phyloP scores from a whole-genome alignment of 2,797 vertebrate genomes.

The Moxostoma hubbsi region DNA sequence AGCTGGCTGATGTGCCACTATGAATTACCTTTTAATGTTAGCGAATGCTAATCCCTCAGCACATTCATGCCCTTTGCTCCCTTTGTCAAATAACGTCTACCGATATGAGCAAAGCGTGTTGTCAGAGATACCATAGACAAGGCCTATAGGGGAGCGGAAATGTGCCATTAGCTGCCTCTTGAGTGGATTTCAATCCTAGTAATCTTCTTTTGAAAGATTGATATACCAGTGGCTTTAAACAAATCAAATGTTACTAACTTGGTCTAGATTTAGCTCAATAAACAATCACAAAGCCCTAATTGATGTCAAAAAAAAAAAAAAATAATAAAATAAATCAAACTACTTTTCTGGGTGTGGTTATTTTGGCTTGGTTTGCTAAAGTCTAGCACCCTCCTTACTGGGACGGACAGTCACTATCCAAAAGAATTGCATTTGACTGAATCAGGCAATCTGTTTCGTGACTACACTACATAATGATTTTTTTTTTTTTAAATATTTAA shows the following conservation, averaged over 20 bases:
- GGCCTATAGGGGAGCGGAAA: conserved; percentile 18
- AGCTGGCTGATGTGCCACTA: conserved; percentile 58
- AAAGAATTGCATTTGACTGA: background rate
- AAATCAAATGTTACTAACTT: conserved; percentile 6
- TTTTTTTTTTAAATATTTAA: background rate
- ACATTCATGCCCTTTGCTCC: conserved; percentile 43
- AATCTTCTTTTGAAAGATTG: conserved; percentile 11
- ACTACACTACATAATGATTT: background rate
- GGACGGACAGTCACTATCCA: background rate
- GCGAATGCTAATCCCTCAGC: conserved; percentile 50
- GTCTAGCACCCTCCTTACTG: background rate
- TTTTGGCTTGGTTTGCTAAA: background rate
- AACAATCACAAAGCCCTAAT: background rate
- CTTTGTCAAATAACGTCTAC: conserved; percentile 43
- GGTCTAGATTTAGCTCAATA: background rate
- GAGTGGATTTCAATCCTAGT: conserved; percentile 22
- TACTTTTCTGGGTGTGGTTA: background rate
- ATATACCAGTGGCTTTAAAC: background rate
- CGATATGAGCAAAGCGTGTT: conserved; percentile 44
- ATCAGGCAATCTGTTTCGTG: background rate
- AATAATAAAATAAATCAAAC: background rate
- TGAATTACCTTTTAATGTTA: conserved; percentile 54
- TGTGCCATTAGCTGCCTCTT: conserved; percentile 37
- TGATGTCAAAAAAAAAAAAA: background rate
- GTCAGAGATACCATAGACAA: conserved; percentile 45